Base-by-base conservation (phyloP, 2,888 invertebrate species). In the Dinocampus coccinellae region DNA sequence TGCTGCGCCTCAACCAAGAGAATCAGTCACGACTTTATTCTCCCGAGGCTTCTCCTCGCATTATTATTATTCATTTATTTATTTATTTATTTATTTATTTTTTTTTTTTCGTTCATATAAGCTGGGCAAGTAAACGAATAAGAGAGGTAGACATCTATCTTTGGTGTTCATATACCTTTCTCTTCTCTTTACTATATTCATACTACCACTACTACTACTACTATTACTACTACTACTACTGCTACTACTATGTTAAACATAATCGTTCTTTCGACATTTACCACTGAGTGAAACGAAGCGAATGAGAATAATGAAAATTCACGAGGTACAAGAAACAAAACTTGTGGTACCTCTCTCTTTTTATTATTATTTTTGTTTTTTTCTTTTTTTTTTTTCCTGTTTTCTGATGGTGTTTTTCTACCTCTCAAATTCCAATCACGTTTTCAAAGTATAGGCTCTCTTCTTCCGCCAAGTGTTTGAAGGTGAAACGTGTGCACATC, bases 251-350 rank as follows among this genome's bases (percentile, higher is more conserved):
- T 33, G 22, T 29, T 52, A 13, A 70, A 29, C 57, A 72, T 72
- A 67, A 71, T 67, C 62, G 67, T 57, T 72, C 67, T 72, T 72
- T 72, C 67, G 67, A 72, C 72, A 72, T 72, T 72, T 72, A 72
- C 57, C 53, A 36, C 55, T 29, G 22, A 26, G 24, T 34, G 26
- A 58, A 16, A 66, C 53, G 9, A 39, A 16, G 34, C 24, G 63
- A 63, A 63, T 36, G 39, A 64, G 33, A 66, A 66, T 66, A 57
- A 57, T 57, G 29, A 66, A 39, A 39, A 57, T 66, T 34, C 57
- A 42, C 55, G 24, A 22, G n/a, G 7, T 6, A 33, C 22, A 20
- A 26, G 42, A 39, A 11, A 39, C 36, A 22, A 22, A 26, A 13
- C 34, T 55, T 20, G 52, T 2, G 9, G 13, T 33, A 29, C 11